phyloP scores from a whole-genome alignment of 2,113 vertebrate genomes.

The Bombycilla garrulus region DNA sequence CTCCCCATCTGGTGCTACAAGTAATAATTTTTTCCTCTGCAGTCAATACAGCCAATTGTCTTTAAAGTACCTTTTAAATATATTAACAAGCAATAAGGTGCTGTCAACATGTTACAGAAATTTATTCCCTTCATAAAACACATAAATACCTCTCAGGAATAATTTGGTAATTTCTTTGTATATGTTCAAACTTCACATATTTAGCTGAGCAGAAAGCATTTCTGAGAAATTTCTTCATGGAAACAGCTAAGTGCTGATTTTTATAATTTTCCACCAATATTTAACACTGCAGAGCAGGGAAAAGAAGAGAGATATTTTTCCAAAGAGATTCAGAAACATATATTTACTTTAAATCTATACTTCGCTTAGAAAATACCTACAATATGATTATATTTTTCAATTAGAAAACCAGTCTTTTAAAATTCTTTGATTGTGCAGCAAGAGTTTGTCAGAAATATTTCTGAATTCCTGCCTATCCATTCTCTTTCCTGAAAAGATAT shows the following conservation, averaged over 20 bases:
- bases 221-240: neutral
- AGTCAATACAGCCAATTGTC: neutral
- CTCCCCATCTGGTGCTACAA: neutral
- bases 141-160: neutral
- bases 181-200: neutral
- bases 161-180: neutral
- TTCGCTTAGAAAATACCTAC: neutral
- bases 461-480: neutral
- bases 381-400: neutral
- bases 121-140: neutral
- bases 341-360: neutral
- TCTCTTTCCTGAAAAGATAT: neutral
- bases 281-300: neutral
- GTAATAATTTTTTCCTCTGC: neutral
- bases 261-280: neutral
- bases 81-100: neutral
- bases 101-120: neutral
- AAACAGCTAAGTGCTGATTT: neutral
- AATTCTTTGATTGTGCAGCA: neutral
- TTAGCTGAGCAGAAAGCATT: neutral
- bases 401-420: neutral
- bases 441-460: neutral
- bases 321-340: neutral
- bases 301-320: neutral
- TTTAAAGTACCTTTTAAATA: neutral